These are phyloP conservation scores for Pholis gunnellus DNA, from an alignment of 2,113 vertebrate genomes.

Conservation along the genomic window DNA sequence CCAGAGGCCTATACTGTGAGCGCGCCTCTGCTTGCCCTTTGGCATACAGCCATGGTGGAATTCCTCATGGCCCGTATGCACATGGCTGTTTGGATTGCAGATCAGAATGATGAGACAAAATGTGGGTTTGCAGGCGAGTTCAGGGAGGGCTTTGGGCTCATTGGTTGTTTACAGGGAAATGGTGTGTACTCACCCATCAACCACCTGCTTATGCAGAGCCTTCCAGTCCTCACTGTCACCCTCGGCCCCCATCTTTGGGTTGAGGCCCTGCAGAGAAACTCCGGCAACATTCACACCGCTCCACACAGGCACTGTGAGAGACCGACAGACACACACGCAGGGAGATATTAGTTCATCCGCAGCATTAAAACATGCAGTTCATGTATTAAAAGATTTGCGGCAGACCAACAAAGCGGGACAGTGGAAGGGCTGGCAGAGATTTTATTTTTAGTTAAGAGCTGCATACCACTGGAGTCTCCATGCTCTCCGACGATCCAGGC, in stretches of 20 bases:
- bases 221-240: conserved; percentile 94
- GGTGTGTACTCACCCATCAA: conserved; percentile 89
- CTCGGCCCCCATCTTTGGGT: conserved; percentile 91
- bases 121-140: not conserved
- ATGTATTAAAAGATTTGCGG: not conserved
- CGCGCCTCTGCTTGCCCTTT: conserved; percentile 15
- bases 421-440: not conserved
- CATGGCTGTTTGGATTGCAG: not conserved
- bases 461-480: conserved; percentile 94
- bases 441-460: conserved; percentile 53
- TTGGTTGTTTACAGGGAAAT: not conserved
- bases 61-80: conserved; percentile 25
- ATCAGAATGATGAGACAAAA: not conserved
- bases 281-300: conserved; percentile 97
- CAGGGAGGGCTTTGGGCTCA: not conserved
- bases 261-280: conserved; percentile 90
- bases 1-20: not conserved
- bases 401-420: not conserved
- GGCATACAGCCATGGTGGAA: conserved; percentile 15
- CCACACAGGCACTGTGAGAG: conserved; percentile 93
- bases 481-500: conserved; percentile 96
- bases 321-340: not conserved
- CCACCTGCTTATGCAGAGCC: conserved; percentile 92
- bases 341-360: too few species aligned
- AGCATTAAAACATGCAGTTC: not conserved